Base-by-base conservation (phyloP, 2,113 vertebrate species). In the Triplophysa dalaica region DNA sequence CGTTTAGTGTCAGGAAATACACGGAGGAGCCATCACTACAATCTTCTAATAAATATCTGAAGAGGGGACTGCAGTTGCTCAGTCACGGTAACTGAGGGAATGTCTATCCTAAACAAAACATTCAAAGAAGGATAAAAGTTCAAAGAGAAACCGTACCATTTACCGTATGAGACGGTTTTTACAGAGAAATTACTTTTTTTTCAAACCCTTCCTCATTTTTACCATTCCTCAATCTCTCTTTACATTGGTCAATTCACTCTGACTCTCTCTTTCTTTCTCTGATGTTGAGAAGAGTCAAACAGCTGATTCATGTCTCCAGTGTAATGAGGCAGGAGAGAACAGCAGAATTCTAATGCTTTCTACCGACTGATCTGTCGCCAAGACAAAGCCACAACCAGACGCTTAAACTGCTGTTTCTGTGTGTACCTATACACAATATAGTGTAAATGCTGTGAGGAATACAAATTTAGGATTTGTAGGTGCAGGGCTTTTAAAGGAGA, bases 41-140 rank as follows among this genome's bases (percentile, higher is more conserved):
- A 65, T 76, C 70, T 63, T 16, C 81, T 75, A 45, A 70, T 76
- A 89, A 88, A 93, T 91, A 65, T 87, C 91, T 92, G 12, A 82
- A 45, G 81, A 81, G 61, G 65, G 72, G 43, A 17, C 81, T 8
- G 69, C 77, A 73, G 92, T 93, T 91, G 90, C 91, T 89, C 84
- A 93, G 91, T 87, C 84, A 52, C 91, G 82, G 92, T 93, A 89
- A 87, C 92, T 91, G 88, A 75, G 92, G 89, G 77, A 88, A 88
- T 91, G 81, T 74, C 83, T 79, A 82, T 79, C 58, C 17, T 84
- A 87, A 79, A 86, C 86, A 70, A 92, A 93, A 86, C 86, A 92
- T 91, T 58, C 83, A 75, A 66, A 52, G 16, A 22, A 29, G 74
- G 11, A 43, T 11, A 70, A 66, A 72, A 82, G 65, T 61, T 72